Conservation (phyloP, 2,888 invertebrate genomes). For the Nomada lathburiana region DNA sequence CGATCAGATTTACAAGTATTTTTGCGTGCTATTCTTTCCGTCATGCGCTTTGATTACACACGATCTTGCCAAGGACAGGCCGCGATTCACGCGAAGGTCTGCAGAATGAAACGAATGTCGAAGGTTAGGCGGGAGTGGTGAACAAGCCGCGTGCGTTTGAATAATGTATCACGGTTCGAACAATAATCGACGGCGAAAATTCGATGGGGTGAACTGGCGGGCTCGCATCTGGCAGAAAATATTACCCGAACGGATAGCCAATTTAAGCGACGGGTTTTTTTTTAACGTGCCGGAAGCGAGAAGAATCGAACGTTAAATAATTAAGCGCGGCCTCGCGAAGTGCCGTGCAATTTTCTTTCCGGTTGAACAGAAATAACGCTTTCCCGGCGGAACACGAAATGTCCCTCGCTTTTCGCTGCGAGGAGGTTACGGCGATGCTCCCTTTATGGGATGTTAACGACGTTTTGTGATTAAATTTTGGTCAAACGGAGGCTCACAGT, state of each 20-base stretch:
- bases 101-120: neutral
- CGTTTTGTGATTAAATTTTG: slow-evolving; percentile 40
- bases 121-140: slow-evolving; percentile 10
- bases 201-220: neutral
- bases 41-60: slow-evolving; percentile 2
- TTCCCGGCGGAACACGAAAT: neutral
- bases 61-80: neutral
- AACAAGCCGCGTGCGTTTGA: slow-evolving; percentile 37
- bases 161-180: slow-evolving; percentile 47
- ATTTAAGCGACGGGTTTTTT: neutral
- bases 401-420: neutral
- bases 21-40: neutral
- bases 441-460: slow-evolving; percentile 20
- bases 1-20: neutral
- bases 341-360: slow-evolving; percentile 8
- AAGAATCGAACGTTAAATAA: slow-evolving; percentile 43
- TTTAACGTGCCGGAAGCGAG: neutral
- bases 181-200: slow-evolving; percentile 30
- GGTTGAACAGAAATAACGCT: neutral
- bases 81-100: slow-evolving; percentile 11
- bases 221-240: neutral
- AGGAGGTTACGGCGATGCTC: too few relatives aligned
- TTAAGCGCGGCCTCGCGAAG: neutral
- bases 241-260: neutral
- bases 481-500: neutral